Percentiles rank a stretch among this genome's conserved stretches.
Conservation (phyloP, 2,113 vertebrate genomes). For the Psilopsiagon aymara region DNA sequence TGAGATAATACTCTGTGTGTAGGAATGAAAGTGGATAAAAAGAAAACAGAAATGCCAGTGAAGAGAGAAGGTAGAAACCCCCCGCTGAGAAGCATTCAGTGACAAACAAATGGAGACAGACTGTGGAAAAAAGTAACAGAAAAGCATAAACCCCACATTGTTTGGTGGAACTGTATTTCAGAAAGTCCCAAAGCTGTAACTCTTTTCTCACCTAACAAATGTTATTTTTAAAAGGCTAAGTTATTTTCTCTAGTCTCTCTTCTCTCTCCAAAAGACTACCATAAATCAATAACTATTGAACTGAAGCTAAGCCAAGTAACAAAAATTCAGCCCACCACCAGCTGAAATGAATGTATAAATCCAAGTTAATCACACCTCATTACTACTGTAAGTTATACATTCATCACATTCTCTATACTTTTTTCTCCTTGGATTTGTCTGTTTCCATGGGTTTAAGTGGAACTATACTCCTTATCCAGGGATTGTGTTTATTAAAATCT, state of each 20-base stretch:
- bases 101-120: conserved; percentile 23
- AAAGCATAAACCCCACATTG: background rate
- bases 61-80: background rate
- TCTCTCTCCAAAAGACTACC: background rate
- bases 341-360: background rate
- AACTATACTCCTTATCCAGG: background rate
- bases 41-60: background rate
- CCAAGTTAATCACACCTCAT: background rate
- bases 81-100: background rate
- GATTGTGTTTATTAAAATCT: background rate
- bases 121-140: background rate
- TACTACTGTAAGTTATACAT: background rate
- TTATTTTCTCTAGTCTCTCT: background rate
- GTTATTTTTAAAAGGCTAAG: conserved; percentile 3
- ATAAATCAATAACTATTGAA: background rate
- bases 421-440: background rate
- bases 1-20: background rate
- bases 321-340: background rate
- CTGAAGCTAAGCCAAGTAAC: background rate
- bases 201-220: background rate
- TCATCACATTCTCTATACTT: background rate
- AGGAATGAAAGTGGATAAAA: background rate
- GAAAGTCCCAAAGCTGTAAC: background rate
- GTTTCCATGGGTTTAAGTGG: background rate
- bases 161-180: background rate